phyloP scores from a whole-genome alignment of 2,797 vertebrate species.

The Morus bassanus region DNA sequence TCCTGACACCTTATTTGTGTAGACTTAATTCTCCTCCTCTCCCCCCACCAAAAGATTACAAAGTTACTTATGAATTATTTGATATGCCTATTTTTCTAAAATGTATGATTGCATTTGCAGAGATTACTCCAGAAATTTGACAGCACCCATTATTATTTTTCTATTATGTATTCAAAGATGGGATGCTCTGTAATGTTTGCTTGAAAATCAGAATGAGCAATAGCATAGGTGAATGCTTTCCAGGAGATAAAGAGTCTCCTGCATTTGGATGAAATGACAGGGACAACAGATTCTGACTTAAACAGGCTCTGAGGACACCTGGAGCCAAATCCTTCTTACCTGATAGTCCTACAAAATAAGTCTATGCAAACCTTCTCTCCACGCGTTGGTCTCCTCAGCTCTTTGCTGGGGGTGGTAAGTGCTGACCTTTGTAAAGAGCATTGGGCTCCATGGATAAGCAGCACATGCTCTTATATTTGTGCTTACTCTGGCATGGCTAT shows the following conservation, averaged over 20 bases:
- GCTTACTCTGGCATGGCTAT: neutral
- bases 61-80: neutral
- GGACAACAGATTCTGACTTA: neutral
- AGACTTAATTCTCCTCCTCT: neutral
- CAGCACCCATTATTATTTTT: conserved; percentile 27
- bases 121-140: conserved; percentile 4
- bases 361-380: neutral
- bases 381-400: rapidly evolving
- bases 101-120: neutral
- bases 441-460: neutral
- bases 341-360: neutral
- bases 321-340: neutral
- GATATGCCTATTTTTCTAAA: conserved; percentile 26
- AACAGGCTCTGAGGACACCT: neutral
- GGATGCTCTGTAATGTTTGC: neutral
- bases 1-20: neutral
- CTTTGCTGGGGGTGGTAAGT: neutral
- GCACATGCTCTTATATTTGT: neutral
- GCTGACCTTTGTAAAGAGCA: neutral
- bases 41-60: neutral
- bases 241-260: neutral
- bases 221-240: neutral
- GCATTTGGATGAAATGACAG: neutral
- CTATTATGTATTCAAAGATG: neutral
- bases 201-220: conserved; percentile 2